Percentiles rank a stretch among this genome's conserved stretches.
phyloP scores from a whole-genome alignment of 1,140 invertebrate genomes.

The Nautilus pompilius region DNA sequence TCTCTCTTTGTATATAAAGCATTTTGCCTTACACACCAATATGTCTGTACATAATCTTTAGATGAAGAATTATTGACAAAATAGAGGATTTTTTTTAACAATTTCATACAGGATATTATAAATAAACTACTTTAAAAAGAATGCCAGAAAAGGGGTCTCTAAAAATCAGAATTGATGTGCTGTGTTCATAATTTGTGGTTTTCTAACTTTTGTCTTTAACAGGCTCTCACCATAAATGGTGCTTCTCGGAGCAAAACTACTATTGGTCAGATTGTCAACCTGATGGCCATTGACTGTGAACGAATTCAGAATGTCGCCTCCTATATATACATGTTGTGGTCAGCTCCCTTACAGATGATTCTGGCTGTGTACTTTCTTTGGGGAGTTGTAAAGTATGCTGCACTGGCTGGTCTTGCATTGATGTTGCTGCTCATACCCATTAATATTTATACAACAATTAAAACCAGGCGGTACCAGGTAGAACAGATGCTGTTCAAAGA shows the following conservation, averaged over 20 bases:
- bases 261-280: conserved; percentile 62
- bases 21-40: too few species aligned
- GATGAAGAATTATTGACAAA: too few species aligned
- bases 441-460: conserved; percentile 82
- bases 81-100: too few species aligned
- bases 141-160: too few species aligned
- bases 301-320: conserved; percentile 52
- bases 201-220: not conserved
- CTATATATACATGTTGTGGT: conserved; percentile 95
- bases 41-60: too few species aligned
- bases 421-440: conserved; percentile 60
- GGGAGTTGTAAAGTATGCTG: conserved; percentile 62
- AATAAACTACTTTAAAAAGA: too few species aligned
- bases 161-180: too few species aligned
- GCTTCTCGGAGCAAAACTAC: conserved; percentile 51
- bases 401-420: conserved; percentile 50
- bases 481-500: conserved; percentile 62
- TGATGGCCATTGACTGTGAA: conserved; percentile 60
- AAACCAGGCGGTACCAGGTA: conserved; percentile 61
- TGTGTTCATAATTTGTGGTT: not conserved
- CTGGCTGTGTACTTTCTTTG: conserved; percentile 87
- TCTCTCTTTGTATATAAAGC: too few species aligned
- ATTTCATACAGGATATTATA: too few species aligned
- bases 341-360: conserved; percentile 76
- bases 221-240: conserved; percentile 38